phyloP scores from a whole-genome alignment of 2,888 invertebrate species.

The Stomorhina lunata region DNA sequence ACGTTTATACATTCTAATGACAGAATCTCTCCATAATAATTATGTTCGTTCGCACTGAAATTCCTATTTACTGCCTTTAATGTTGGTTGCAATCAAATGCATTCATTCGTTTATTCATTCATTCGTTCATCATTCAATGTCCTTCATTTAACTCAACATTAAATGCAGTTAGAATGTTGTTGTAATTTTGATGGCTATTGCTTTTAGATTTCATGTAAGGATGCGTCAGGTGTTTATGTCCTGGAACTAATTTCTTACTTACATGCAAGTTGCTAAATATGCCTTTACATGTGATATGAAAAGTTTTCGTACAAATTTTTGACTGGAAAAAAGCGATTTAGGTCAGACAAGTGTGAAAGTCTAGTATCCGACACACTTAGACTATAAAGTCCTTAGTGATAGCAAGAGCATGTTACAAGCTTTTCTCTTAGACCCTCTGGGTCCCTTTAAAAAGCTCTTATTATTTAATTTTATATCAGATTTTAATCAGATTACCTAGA shows the following conservation, averaged over 20 bases:
- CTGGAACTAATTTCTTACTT: neutral
- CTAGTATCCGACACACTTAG: too few species aligned
- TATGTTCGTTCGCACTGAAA: neutral
- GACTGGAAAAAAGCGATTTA: too few species aligned
- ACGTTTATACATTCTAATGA: neutral
- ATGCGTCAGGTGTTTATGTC: neutral
- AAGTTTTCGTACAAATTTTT: neutral
- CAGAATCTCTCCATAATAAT: neutral
- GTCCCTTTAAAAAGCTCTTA: too few species aligned
- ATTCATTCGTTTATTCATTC: slow-evolving; percentile 3
- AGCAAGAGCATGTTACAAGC: too few species aligned
- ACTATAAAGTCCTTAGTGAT: too few species aligned
- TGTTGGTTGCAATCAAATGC: neutral
- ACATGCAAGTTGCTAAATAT: too few species aligned
- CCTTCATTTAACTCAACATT: slow-evolving; percentile 5
- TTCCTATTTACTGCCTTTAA: neutral
- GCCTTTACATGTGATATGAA: neutral
- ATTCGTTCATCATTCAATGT: slow-evolving; percentile 6
- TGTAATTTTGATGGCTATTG: neutral
- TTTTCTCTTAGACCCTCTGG: too few species aligned
- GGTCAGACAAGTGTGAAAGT: too few species aligned
- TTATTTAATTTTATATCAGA: too few species aligned
- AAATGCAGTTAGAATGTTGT: too few species aligned
- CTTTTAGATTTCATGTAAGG: neutral
- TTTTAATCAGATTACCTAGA: too few species aligned